Evolutionary conservation across 2,888 invertebrate genomes (phyloP).

Genomic region (Ommatoiulus sabulosus): DNA sequence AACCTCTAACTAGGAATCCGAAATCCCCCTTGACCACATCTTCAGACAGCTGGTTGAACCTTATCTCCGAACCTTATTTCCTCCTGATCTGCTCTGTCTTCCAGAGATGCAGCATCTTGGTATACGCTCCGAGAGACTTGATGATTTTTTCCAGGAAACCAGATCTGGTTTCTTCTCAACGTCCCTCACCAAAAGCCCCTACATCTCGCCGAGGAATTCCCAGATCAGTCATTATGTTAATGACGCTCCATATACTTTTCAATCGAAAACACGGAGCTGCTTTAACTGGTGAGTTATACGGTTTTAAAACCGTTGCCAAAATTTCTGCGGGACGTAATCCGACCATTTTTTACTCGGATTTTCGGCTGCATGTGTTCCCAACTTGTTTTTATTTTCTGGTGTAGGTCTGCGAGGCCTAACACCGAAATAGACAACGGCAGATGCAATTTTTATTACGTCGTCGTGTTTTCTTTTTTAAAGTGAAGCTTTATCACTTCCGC

Average conservation of each 20-base stretch:
- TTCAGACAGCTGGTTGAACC: conserved; percentile 1
- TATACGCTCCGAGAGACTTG: not conserved
- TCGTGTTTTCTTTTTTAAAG: conserved; percentile 34
- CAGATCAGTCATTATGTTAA: conserved; percentile 36
- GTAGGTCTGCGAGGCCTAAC: not conserved
- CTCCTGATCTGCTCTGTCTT: not conserved
- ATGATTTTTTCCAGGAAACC: not conserved
- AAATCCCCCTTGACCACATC: conserved; percentile 12
- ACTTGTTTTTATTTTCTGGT: conserved; percentile 10
- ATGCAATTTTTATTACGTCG: conserved; percentile 41
- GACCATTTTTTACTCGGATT: conserved; percentile 11
- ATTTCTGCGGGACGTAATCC: not conserved
- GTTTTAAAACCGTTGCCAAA: not conserved
- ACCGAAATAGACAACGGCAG: conserved; percentile 38
- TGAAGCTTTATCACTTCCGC: conserved; percentile 36
- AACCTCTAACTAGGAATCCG: not conserved
- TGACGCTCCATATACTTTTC: not conserved
- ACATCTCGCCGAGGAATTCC: not conserved
- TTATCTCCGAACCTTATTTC: not conserved
- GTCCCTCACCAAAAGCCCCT: not conserved
- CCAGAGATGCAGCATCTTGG: not conserved
- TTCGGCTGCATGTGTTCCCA: conserved; percentile 35
- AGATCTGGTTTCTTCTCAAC: not conserved
- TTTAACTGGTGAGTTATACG: not conserved
- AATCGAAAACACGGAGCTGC: conserved; percentile 7